Base-by-base conservation (phyloP, 2,797 vertebrate species). In the Arctocebus calabarensis region DNA sequence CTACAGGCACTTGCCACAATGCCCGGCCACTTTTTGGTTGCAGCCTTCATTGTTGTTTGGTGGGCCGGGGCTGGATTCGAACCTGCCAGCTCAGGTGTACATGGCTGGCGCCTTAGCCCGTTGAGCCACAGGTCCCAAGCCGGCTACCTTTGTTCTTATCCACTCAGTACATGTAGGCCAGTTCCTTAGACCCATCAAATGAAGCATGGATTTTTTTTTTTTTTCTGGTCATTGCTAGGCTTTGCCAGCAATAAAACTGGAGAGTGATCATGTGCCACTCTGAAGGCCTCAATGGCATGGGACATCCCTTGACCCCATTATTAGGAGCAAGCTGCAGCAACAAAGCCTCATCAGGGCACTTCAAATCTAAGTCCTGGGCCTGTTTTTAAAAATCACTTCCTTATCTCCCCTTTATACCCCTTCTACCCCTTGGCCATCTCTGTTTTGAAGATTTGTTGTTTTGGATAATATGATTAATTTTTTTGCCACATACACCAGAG, bases 391-490 rank as follows among this genome's bases (percentile, higher is more conserved):
- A 90, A 68, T 29, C 17, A 27, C 27, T 79, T 77, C 70, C 78
- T 84, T 71, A 29, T 84, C 48, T 75, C 27, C 5, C n/a, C 43
- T 74, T 64, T 48, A 85, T 40, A 93, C 23, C 23, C 37, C n/a
- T n/a, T 81, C 68, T 45, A n/a, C n/a, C 22, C 25, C 34, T 52
- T 19, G 13, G 10, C 73, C 13, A 70, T 11, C 66, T 87, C 73
- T 66, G 34, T 45, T 90, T 87, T 75, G 78, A 91, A 92, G 40
- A 70, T 94, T 83, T n/a, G 71, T 64, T 85, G 73, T 77, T 95
- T 84, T 88, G 59, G 45, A 84, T 74, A 79, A 90, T 22, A 66
- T 3, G 2, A 92, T 84, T 92, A 34, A 61, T 82, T 45, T 55
- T 91, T 94, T 95, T n/a, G 48, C 48, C 48, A 52, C 13, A 52